These are phyloP conservation scores for Phortica variegata DNA, from an alignment of 1,140 invertebrate genomes.

Conservation along the genomic window DNA sequence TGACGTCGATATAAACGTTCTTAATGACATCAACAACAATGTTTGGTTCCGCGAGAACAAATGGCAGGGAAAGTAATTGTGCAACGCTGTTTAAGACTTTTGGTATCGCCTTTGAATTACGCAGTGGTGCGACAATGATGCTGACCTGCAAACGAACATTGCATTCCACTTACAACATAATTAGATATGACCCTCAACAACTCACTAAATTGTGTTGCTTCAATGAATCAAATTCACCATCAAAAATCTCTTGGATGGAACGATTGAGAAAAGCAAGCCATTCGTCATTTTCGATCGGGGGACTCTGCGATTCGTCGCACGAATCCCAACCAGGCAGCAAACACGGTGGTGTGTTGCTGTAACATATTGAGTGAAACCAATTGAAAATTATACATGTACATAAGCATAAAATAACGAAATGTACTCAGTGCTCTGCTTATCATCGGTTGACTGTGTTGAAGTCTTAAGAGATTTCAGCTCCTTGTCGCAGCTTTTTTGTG, in stretches of 20 bases:
- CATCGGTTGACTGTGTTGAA: constrained; percentile 47
- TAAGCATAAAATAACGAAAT: neutral
- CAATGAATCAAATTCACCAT: constrained; percentile 71
- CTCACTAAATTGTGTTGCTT: constrained; percentile 70
- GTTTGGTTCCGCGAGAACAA: constrained; percentile 66
- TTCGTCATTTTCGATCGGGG: constrained; percentile 78
- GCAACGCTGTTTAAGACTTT: constrained; percentile 70
- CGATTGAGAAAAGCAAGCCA: constrained; percentile 76
- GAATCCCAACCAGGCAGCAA: constrained; percentile 55
- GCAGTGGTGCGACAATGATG: constrained; percentile 70
- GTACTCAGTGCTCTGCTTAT: constrained; percentile 48
- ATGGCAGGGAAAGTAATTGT: constrained; percentile 69
- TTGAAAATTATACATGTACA: neutral
- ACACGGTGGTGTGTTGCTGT: constrained; percentile 48
- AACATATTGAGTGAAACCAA: neutral
- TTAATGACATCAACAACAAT: constrained; percentile 59
- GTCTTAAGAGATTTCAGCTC: constrained; percentile 21
- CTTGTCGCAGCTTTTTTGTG: constrained; percentile 32
- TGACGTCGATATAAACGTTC: constrained; percentile 71
- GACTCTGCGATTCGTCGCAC: constrained; percentile 57
- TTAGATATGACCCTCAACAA: too few species aligned
- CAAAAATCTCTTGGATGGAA: constrained; percentile 70
- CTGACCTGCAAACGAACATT: constrained; percentile 59
- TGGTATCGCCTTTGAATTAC: constrained; percentile 65
- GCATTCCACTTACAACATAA: constrained; percentile 3